These are phyloP conservation scores for Spizaetus ornatus DNA, from an alignment of 2,113 vertebrate species.

Conservation along the genomic window DNA sequence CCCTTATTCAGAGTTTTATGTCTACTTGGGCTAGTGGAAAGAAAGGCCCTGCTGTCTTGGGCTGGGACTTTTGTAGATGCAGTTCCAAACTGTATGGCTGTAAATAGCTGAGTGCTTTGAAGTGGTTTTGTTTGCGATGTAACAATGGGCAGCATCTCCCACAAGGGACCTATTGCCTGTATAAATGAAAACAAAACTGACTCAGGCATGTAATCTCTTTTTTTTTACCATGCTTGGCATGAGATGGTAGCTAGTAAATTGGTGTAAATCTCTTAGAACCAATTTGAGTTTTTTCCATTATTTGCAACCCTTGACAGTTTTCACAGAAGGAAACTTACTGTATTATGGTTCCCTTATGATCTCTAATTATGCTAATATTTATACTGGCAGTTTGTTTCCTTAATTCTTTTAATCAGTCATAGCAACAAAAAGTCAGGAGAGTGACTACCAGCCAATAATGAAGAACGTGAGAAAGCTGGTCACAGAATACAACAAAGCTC, in stretches of 20 bases:
- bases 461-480: constrained; percentile 84
- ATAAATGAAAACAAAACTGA: neutral
- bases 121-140: neutral
- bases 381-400: constrained; percentile 56
- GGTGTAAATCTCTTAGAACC: neutral
- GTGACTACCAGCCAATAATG: constrained; percentile 84
- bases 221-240: neutral
- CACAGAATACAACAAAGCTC: constrained; percentile 85
- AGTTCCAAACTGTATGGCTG: neutral
- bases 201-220: neutral
- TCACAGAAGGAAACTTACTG: neutral
- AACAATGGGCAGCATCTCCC: neutral
- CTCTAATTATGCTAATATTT: constrained; percentile 39
- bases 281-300: neutral
- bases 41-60: neutral
- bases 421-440: constrained; percentile 90
- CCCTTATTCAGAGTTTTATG: neutral
- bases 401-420: constrained; percentile 84
- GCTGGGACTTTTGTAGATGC: neutral
- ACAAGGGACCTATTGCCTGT: neutral
- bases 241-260: neutral
- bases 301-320: neutral
- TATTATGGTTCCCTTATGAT: neutral
- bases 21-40: neutral
- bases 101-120: neutral